A percentile compares a stretch with the other conserved stretches of the same genome.
phyloP scores from a whole-genome alignment of 2,797 vertebrate genomes.

The Manis pentadactyla region DNA sequence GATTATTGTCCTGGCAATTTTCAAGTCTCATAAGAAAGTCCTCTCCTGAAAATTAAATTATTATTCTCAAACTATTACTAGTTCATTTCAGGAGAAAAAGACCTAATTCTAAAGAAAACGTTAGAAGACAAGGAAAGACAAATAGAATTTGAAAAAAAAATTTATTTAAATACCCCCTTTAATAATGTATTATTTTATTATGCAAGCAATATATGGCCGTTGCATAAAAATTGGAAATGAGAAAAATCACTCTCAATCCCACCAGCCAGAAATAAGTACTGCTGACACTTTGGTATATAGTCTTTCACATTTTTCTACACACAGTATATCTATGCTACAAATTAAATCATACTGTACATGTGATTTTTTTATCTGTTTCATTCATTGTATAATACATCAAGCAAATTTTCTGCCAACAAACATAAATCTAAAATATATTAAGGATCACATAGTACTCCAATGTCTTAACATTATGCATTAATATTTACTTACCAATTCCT shows the following conservation, averaged over 20 bases:
- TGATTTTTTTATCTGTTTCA: conserved; percentile 28
- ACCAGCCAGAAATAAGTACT: not conserved
- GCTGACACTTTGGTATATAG: not conserved
- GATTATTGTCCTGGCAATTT: not conserved
- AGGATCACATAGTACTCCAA: not conserved
- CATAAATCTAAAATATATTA: not conserved
- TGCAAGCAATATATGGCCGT: not conserved
- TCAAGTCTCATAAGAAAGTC: not conserved
- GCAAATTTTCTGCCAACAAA: not conserved
- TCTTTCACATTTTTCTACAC: not conserved
- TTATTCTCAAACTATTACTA: not conserved
- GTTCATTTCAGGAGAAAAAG: not conserved
- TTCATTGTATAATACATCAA: conserved; percentile 7
- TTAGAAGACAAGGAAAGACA: not conserved
- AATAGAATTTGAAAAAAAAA: not conserved
- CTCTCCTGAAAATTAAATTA: not conserved
- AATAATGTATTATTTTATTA: not conserved
- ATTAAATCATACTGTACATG: not conserved
- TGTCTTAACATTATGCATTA: not conserved
- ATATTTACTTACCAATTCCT: conserved; percentile 3
- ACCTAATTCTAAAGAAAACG: conserved; percentile 4
- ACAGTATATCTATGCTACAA: not conserved
- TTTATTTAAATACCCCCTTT: not conserved
- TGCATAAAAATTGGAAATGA: conserved; percentile 30
- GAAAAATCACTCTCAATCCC: not conserved